Base-by-base conservation (phyloP, 2,888 invertebrate genomes). In the Harpalus rufipes region DNA sequence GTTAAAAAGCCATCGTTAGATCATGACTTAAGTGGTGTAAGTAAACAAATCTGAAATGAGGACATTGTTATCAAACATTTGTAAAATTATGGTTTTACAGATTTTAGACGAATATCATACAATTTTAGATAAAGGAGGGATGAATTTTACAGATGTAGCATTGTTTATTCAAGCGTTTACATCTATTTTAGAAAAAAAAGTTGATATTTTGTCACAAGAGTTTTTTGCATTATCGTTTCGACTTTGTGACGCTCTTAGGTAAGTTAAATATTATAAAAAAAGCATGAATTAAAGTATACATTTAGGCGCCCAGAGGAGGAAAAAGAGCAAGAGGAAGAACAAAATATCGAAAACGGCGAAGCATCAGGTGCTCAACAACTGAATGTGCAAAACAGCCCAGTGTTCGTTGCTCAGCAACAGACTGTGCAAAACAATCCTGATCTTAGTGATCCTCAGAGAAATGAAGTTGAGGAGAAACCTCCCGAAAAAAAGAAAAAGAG, bases 171-270 rank as follows among this genome's bases (percentile, higher is more conserved):
- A 51, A 7, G 0, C 44, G 5, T 32, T 51, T 51, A 12, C 44
- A 10, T 0, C 10, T 5, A 93, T 96, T 78, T 97, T 96, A 90
- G 93, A 93, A 59, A 94, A 94, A 89, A 95, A 96, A 92, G 94
- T 97, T 25, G 96, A 97, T 86, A 86, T 90, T 65, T 85, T 91
- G 18, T 90, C 90, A 90, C 79, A 63, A 65, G 18, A 76, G 18
- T 59, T 16, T 61, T 83, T 59, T 18, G 72, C 12, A 18, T 76
- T 44, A 44, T 74, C 59, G 12, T 10, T 74, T 6, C 44, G 16
- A 16, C 72, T 74, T 44, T 74, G 44, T 18, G 41, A 16, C 10
- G 16, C 72, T 74, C 14, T 41, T 6, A 74, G 72, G 72, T 74
- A 74, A 10, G 12, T 21, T 18, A 5, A 32, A 32, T 63, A 10